Evolutionary conservation across 1,140 invertebrate species (phyloP).

Genomic region (Drosophila miranda): DNA sequence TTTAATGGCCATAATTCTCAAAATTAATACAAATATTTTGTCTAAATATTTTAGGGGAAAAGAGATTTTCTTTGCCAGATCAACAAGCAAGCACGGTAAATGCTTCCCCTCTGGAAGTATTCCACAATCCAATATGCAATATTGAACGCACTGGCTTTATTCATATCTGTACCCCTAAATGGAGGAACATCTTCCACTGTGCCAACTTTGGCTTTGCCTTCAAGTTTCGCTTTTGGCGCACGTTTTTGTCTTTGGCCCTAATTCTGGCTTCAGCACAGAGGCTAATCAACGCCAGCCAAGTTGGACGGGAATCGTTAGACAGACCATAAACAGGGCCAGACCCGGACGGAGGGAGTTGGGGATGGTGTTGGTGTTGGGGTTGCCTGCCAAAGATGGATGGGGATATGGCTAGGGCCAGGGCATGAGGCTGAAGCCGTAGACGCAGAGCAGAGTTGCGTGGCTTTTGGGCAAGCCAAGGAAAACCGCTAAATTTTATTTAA

Average conservation of each 20-base stretch:
- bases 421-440: neutral
- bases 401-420: neutral
- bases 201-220: slow-evolving; percentile 47
- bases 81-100: too few species aligned
- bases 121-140: too few species aligned
- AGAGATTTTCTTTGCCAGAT: too few species aligned
- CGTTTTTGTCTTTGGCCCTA: slow-evolving; percentile 77
- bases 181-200: slow-evolving; percentile 31
- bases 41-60: too few species aligned
- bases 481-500: slow-evolving; percentile 80
- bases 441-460: slow-evolving; percentile 11
- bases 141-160: too few species aligned
- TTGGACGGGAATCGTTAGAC: slow-evolving; percentile 77
- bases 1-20: too few species aligned
- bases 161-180: neutral
- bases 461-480: slow-evolving; percentile 54
- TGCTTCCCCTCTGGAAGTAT: too few species aligned
- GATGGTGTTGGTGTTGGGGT: neutral
- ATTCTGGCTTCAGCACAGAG: slow-evolving; percentile 70
- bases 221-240: slow-evolving; percentile 73
- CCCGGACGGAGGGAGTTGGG: neutral
- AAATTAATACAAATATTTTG: too few species aligned
- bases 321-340: slow-evolving; percentile 68
- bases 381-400: slow-evolving; percentile 9
- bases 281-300: slow-evolving; percentile 77